phyloP scores from a whole-genome alignment of 1,140 invertebrate species.

The Drosophila takahashii region DNA sequence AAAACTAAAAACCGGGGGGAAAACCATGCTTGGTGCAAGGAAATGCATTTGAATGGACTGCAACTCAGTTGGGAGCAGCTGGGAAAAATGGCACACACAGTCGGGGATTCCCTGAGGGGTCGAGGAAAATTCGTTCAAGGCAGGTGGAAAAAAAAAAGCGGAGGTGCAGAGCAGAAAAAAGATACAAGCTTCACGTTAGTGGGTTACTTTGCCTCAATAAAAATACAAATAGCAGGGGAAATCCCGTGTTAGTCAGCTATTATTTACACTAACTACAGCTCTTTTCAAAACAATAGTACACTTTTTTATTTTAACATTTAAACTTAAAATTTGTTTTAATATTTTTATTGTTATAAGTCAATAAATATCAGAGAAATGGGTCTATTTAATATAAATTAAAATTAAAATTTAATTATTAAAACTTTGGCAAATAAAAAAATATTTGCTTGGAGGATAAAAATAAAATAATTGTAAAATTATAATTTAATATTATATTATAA shows the following conservation, averaged over 20 bases:
- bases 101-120: constrained; percentile 7
- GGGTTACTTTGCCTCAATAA: constrained; percentile 20
- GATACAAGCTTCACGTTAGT: constrained; percentile 14
- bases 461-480: too few species aligned
- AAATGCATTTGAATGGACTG: constrained; percentile 50
- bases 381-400: too few species aligned
- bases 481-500: too few species aligned
- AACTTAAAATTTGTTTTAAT: too few species aligned
- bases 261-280: background rate
- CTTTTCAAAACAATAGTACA: background rate
- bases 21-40: constrained; percentile 18
- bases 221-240: constrained; percentile 13
- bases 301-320: background rate
- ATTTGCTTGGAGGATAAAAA: too few species aligned
- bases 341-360: too few species aligned
- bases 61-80: constrained; percentile 9
- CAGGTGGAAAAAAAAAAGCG: constrained; percentile 9
- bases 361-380: too few species aligned
- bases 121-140: constrained; percentile 28
- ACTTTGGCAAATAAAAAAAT: too few species aligned
- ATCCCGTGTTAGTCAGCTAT: constrained; percentile 19
- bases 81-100: constrained; percentile 1
- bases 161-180: constrained; percentile 11
- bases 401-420: too few species aligned
- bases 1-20: background rate